Percentiles rank a stretch among this genome's conserved stretches.
phyloP scores from a whole-genome alignment of 2,888 invertebrate species.

The Agrochola circellaris region DNA sequence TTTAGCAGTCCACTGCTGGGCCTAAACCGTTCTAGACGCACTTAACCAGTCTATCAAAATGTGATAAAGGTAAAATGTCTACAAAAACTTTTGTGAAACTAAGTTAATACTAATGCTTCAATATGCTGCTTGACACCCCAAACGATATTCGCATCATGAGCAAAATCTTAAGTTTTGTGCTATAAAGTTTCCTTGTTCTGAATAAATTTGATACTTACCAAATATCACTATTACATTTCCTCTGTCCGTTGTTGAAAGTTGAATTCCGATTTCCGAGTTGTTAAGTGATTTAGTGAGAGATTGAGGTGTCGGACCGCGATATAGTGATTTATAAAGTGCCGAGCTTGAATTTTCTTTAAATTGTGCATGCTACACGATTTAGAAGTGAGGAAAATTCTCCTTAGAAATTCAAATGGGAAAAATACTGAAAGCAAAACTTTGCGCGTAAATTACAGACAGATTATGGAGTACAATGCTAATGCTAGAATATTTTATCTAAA shows the following conservation, averaged over 20 bases:
- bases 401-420: conserved; percentile 10
- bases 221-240: not conserved
- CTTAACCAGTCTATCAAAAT: not conserved
- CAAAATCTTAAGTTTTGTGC: not conserved
- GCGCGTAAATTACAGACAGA: not conserved
- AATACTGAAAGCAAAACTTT: not conserved
- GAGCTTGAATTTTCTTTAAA: conserved; percentile 15
- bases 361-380: not conserved
- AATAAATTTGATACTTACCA: not conserved
- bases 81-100: not conserved
- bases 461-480: not conserved
- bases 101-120: not conserved
- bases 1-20: not conserved
- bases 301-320: conserved; percentile 37
- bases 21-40: not conserved
- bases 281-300: conserved; percentile 29
- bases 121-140: not conserved
- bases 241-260: not conserved
- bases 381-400: not conserved
- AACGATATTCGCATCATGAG: too few species aligned
- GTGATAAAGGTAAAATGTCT: too few species aligned
- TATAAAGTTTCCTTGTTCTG: not conserved
- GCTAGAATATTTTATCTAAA: not conserved
- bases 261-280: conserved; percentile 20
- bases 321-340: conserved; percentile 36